phyloP scores from a whole-genome alignment of 2,113 vertebrate genomes.

The Butorides virescens region DNA sequence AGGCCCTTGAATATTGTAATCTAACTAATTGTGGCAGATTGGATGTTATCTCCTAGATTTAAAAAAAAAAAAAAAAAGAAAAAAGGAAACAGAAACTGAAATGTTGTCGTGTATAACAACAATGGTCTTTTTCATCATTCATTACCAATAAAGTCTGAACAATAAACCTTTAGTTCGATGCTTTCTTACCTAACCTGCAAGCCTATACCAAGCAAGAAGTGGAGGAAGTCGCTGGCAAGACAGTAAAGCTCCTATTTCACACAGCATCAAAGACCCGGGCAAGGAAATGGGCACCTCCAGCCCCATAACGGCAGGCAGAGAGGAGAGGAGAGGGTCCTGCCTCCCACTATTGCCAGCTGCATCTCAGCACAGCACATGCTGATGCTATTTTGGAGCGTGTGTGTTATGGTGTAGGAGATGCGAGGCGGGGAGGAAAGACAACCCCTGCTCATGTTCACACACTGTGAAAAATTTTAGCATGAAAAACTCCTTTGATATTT shows the following conservation, averaged over 20 bases:
- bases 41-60: neutral
- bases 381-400: slow-evolving; percentile 30
- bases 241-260: neutral
- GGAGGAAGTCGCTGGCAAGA: neutral
- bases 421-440: slow-evolving; percentile 35
- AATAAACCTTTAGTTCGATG: neutral
- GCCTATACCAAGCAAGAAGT: neutral
- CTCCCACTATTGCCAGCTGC: neutral
- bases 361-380: neutral
- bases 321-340: neutral
- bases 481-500: slow-evolving; percentile 2
- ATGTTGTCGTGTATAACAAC: accelerated
- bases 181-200: neutral
- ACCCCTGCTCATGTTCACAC: slow-evolving; percentile 27
- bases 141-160: neutral
- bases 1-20: neutral
- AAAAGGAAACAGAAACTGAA: neutral
- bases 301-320: neutral
- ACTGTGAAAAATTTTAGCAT: neutral
- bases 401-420: slow-evolving; percentile 28
- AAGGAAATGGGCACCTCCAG: neutral
- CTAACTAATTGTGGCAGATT: neutral
- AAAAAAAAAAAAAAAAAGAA: neutral
- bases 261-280: neutral
- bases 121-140: neutral